Base-by-base conservation (phyloP, 2,113 vertebrate species). In the Sclerurus mexicanus region DNA sequence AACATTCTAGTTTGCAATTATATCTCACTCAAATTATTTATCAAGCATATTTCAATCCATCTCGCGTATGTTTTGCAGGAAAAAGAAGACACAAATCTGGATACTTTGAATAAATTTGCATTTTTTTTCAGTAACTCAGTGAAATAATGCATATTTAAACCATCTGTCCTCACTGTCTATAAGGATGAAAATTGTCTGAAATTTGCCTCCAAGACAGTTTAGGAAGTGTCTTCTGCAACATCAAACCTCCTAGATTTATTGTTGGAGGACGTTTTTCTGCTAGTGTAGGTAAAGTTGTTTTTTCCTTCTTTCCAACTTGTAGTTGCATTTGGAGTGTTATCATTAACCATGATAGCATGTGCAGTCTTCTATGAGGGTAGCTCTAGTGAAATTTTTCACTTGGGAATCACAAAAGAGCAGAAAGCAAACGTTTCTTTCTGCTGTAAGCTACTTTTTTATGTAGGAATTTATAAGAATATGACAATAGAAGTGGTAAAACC, bases 101-200 rank as follows among this genome's bases (percentile, higher is more conserved):
- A 81, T 81, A 16, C 27, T 71, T 84, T 67, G 83, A 86, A 96
- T 89, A 92, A 84, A 93, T 94, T 90, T 88, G 16, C 55, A 33
- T 88, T 80, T 94, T 81, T 49, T 87, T 84, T 69, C 79, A 42
- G 8, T 74, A 93, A 33, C n/a, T 93, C 62, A 63, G 20, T 86
- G 76, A 80, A 93, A 90, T 30, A 39, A 74, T 90, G 73, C 50
- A 80, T 68, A 80, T 90, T 90, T 94, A 84, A 87, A 58, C 85
- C 86, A 80, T 96, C 83, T 96, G 92, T 93, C 68, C 47, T 72
- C 5, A 4, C 35, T 74, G 31, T 15, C 42, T 89, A 9, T 67
- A 81, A 71, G 42, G 64, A 47, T 55, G 37, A 50, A 86, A 90
- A 23, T 19, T 52, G 59, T 30, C 64, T 87, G 49, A 91, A 94